Evolutionary conservation across 2,888 invertebrate species (phyloP).

Genomic region (Caenorhabditis virilis): DNA sequence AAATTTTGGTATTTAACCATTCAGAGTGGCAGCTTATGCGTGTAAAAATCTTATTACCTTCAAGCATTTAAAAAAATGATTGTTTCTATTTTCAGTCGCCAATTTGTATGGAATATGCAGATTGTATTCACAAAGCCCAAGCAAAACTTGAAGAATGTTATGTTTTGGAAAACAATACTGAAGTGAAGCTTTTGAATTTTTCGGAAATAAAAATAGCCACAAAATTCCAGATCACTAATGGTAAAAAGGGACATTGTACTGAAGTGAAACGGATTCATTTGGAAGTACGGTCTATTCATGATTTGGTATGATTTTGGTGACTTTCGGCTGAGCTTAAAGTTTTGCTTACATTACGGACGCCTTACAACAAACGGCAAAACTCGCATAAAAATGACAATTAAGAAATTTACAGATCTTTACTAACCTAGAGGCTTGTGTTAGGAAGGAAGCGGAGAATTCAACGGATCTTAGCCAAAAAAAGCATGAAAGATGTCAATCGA

Average conservation of each 20-base stretch:
- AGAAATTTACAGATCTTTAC: conserved; percentile 26
- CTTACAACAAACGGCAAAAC: too few relatives aligned
- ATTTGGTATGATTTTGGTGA: conserved; percentile 8
- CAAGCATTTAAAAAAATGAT: neutral
- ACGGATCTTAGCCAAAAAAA: conserved; percentile 29
- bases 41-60: too few relatives aligned
- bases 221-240: conserved; percentile 30
- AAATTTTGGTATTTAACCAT: neutral
- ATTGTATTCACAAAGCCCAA: conserved; percentile 38
- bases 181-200: conserved; percentile 10
- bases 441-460: conserved; percentile 18
- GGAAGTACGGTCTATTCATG: conserved; percentile 35
- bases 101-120: conserved; percentile 41
- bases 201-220: neutral
- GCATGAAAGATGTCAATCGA: conserved; percentile 31
- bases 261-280: conserved; percentile 35
- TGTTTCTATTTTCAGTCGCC: conserved; percentile 25
- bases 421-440: conserved; percentile 35
- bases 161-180: conserved; percentile 36
- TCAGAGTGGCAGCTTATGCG: too few relatives aligned
- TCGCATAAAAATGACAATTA: too few relatives aligned
- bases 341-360: too few relatives aligned
- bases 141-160: conserved; percentile 40
- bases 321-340: too few relatives aligned
- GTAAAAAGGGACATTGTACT: conserved; percentile 36